These are phyloP conservation scores for Onychomys arenicola DNA, from an alignment of 2,797 vertebrate species.

Conservation along the genomic window DNA sequence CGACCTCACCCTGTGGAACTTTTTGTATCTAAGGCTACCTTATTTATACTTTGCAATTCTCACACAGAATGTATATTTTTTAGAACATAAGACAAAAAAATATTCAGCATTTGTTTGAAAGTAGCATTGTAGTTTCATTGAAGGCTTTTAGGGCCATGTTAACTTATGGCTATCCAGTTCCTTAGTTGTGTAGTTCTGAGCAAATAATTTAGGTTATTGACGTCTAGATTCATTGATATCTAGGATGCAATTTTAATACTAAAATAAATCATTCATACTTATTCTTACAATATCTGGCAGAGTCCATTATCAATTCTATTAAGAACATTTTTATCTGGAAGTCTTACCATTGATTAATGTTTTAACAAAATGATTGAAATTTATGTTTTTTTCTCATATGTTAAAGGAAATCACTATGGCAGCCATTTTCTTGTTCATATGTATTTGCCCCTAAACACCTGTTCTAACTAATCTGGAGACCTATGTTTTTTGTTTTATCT, in stretches of 20 bases:
- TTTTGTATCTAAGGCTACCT: constrained; percentile 12
- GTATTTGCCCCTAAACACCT: not conserved
- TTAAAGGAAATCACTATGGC: not conserved
- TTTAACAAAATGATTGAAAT: constrained; percentile 47
- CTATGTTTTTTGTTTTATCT: not conserved
- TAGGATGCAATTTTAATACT: constrained; percentile 1
- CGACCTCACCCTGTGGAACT: not conserved
- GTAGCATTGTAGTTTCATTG: not conserved
- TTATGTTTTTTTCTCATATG: constrained; percentile 30
- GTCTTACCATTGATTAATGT: constrained; percentile 24
- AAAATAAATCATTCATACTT: constrained; percentile 37
- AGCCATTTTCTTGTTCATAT: not conserved
- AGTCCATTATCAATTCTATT: not conserved
- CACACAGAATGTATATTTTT: not conserved
- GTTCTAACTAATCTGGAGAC: not conserved
- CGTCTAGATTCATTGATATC: not conserved
- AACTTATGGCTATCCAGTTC: not conserved
- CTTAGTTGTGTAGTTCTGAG: not conserved
- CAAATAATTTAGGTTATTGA: constrained; percentile 6
- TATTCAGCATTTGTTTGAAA: not conserved
- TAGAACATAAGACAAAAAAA: not conserved
- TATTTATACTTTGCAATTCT: not conserved
- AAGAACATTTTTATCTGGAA: constrained; percentile 26
- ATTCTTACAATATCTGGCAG: not conserved
- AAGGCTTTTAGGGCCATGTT: not conserved